Evolutionary conservation across 1,140 invertebrate species (phyloP), one percentile per base, ranked within the genome.

Genomic region (Hyposmocoma kahamanoa): DNA sequence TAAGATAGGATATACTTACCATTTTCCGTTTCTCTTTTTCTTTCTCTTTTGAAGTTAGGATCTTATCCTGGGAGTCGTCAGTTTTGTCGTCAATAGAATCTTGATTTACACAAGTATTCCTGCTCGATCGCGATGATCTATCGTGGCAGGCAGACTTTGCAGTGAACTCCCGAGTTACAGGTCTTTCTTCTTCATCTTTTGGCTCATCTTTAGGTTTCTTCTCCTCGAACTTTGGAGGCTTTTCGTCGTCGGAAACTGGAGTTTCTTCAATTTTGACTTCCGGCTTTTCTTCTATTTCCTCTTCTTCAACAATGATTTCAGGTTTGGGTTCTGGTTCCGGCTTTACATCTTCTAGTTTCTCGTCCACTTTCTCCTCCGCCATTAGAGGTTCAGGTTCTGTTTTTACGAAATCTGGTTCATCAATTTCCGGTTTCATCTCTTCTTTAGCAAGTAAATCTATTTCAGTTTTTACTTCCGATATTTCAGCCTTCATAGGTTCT

Each of bases 61-160:
- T 53, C 88, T 91, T 66, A 85, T 90, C 67, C 87, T 91, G 69
- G 66, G 88, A 64, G 64, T 87, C 62, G 79, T 88, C 66, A 54
- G 87, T 64, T 78, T 74, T 67, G 55, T 77, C 61, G 53, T 82
- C 65, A 53, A 74, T 46, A 13, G 82, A 78, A 54, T 81, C 65
- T 50, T 84, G 70, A 56, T 83, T 74, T 18, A 70, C 62, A 36
- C 76, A 74, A 1, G 81, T 73, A 1, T 72, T 77, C 10, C 80
- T 70, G 32, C 82, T 86, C 0, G 81, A 77, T n/a, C 81, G 56
- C 0, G 75, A 72, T 1, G 84, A 83, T 10, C 81, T 65, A 38
- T 81, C 76, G 50, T 86, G 67, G 53, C 79, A 78, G n/a, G 83
- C 74, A 15, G 84, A 80, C 46, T 78, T 83, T 0, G 83, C 82